These are phyloP conservation scores for Charanyca ferruginea DNA, from an alignment of 2,888 invertebrate species.

Conservation along the genomic window DNA sequence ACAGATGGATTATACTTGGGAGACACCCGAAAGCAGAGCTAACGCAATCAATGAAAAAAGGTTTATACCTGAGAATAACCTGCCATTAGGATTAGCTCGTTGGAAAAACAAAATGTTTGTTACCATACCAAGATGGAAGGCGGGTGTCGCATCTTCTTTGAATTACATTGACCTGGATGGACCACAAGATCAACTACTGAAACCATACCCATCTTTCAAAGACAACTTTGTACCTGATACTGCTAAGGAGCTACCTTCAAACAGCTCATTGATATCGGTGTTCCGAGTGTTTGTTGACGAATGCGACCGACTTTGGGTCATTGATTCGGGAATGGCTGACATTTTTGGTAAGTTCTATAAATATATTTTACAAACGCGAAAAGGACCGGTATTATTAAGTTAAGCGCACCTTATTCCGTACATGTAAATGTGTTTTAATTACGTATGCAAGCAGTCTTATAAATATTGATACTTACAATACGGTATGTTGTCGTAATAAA, in stretches of 20 bases:
- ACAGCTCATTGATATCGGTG: constrained; percentile 93
- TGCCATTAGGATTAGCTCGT: constrained; percentile 93
- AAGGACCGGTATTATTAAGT: constrained; percentile 13
- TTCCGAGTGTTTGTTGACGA: constrained; percentile 94
- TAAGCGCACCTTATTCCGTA: not conserved
- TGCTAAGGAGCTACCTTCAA: constrained; percentile 86
- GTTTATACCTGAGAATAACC: constrained; percentile 92
- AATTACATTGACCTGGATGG: constrained; percentile 92
- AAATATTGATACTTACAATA: constrained; percentile 11
- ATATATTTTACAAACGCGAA: not conserved
- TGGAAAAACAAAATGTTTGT: constrained; percentile 94
- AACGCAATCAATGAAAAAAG: constrained; percentile 91
- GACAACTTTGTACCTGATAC: constrained; percentile 94
- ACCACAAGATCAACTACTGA: constrained; percentile 93
- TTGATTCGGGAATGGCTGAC: constrained; percentile 95
- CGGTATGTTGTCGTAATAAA: constrained; percentile 6
- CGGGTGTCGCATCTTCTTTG: constrained; percentile 93
- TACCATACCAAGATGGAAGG: constrained; percentile 93
- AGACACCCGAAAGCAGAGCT: constrained; percentile 90
- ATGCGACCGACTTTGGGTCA: constrained; percentile 96
- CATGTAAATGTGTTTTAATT: constrained; percentile 7
- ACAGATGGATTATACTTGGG: constrained; percentile 93
- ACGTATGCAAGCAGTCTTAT: not conserved
- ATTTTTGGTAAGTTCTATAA: constrained; percentile 91
- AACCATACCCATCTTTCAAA: constrained; percentile 95